A percentile compares a stretch with the other conserved stretches of the same genome.
Conservation (phyloP, 2,113 vertebrate species). For the Quiscalus mexicanus region DNA sequence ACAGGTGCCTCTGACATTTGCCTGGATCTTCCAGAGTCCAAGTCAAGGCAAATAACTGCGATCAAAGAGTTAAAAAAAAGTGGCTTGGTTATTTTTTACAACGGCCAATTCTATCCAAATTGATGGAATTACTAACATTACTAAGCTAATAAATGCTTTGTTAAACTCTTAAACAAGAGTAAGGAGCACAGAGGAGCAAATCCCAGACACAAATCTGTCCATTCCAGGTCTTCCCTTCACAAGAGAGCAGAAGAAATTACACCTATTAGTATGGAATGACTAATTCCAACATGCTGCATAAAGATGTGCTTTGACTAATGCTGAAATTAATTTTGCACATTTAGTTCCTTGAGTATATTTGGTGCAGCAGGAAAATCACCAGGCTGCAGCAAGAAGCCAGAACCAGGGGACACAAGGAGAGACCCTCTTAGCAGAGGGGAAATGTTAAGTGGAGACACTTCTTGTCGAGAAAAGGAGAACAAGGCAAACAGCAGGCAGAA, state of each 20-base stretch:
- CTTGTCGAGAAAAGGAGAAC: background rate
- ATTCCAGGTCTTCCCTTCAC: background rate
- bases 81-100: background rate
- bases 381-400: fast-evolving
- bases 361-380: background rate
- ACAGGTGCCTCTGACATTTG: background rate
- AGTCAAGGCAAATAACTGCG: background rate
- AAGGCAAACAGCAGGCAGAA: background rate
- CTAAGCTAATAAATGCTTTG: background rate
- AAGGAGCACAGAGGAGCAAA: fast-evolving
- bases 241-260: background rate
- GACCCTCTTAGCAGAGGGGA: background rate
- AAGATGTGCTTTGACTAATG: background rate
- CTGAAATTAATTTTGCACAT: background rate
- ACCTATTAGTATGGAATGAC: background rate
- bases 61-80: background rate
- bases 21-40: background rate
- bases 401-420: background rate
- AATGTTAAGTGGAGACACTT: background rate
- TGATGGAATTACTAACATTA: background rate
- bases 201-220: background rate
- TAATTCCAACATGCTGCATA: background rate
- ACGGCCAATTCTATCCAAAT: background rate
- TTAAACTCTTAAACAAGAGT: background rate
- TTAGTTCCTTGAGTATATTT: background rate